Evolutionary conservation across 2,797 vertebrate genomes (phyloP), one percentile per base, ranked within the genome.

Genomic region (Gymnoscopelus microlampas): DNA sequence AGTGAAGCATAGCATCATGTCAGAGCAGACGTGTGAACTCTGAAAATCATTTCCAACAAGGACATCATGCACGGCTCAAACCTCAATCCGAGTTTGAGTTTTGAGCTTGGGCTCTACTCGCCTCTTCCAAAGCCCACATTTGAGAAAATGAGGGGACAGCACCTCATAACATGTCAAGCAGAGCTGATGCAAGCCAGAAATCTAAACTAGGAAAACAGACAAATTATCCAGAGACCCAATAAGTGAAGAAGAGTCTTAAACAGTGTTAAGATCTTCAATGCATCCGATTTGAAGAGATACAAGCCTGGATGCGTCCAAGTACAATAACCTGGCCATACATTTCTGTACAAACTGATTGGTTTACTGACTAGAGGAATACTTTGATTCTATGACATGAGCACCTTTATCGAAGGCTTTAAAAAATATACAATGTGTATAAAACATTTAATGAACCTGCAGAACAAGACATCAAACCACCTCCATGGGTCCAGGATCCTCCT

Each of bases 381-480:
- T 82, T 73, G 74, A 77, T 82, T 85, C 85, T 58, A 87, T 86
- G 79, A 87, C 82, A 87, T 88, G 83, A 88, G 74, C 88, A 89
- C 88, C 91, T 44, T 89, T 73, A 77, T 85, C 78, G 83, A 89
- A 90, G 84, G 90, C 76, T 66, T 93, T 86, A 84, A 89, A 92
- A 92, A 94, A 91, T 89, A 91, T 89, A 91, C 88, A 92, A 90
- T 92, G 89, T 87, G 81, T 93, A 93, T 81, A 93, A 93, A 94
- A 93, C 89, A 89, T 89, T 80, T 82, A 88, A 87, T 87, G 89
- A 90, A 90, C 88, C 84, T 81, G 86, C 87, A 88, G 79, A 81
- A 73, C 79, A 77, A 73, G 71, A 88, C 80, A 69, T 26, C 70
- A 79, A 81, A 70, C 79, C 82, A 72, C 64, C 68, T 73, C 50